phyloP scores from a whole-genome alignment of 2,113 vertebrate genomes.

The Eurypyga helias region DNA sequence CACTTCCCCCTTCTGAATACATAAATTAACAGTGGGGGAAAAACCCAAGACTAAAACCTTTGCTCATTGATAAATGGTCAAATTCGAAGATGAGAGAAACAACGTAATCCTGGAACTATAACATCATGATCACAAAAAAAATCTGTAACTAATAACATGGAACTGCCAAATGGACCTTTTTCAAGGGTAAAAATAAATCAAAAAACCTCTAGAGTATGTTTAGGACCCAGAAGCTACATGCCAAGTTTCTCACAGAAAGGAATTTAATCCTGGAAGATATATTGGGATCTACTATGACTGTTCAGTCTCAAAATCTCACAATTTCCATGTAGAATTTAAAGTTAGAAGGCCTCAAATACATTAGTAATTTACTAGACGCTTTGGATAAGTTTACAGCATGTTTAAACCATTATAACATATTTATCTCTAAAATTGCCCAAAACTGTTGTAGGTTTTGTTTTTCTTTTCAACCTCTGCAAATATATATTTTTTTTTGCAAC shows the following conservation, averaged over 20 bases:
- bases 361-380: neutral
- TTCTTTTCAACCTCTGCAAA: neutral
- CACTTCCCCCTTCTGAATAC: neutral
- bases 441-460: neutral
- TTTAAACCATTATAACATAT: neutral
- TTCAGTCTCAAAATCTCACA: neutral
- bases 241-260: neutral
- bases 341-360: neutral
- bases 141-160: neutral
- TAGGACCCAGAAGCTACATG: neutral
- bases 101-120: neutral
- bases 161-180: neutral
- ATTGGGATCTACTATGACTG: neutral
- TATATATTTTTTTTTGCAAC: neutral
- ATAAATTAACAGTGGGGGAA: neutral
- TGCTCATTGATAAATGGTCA: neutral
- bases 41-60: neutral
- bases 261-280: slow-evolving; percentile 8
- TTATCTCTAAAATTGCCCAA: neutral
- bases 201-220: neutral
- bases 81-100: neutral
- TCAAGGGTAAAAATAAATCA: neutral
- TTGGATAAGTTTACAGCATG: neutral
- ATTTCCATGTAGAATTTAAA: neutral
- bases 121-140: neutral